Evolutionary conservation across 1,140 invertebrate species (phyloP), one percentile per base, ranked within the genome.

Genomic region (Phymastichus coffea): DNA sequence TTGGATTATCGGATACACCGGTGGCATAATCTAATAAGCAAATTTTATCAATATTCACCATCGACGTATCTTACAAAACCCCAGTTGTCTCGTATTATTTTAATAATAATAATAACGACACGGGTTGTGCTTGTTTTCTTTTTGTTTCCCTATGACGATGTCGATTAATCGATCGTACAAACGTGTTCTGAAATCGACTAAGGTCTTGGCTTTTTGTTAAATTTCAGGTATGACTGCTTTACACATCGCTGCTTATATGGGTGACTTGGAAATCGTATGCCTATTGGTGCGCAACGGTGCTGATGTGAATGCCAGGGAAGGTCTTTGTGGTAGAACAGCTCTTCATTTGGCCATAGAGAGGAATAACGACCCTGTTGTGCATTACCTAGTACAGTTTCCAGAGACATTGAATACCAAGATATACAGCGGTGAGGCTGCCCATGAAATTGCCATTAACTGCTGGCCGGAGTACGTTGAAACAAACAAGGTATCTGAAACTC

Each of bases 311-410:
- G 85, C 85, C 19, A 84, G 83, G 73, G 89, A 91, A 71, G 86
- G 87, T 2, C 87, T 87, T 72, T 81, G 82, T 68, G 91, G 92
- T 3, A 84, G 86, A 66, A 91, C 90, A 43, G 83, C 89, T 0
- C 80, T 94, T 17, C 91, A 93, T 75, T 86, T 88, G 68, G 88
- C 90, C 23, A 86, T 90, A 17, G 85, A 89, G 69, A 83, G 81
- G 10, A 40, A 40, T 8, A 62, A 52, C 33, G 30, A n/a, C n/a
- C n/a, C n/a, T n/a, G 20, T 61, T 1, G 59, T 55, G 3, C 19
- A 30, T 14, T 40, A 12, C 12, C 33, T 61, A 1, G 44, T n/a
- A n/a, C n/a, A n/a, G n/a, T n/a, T n/a, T n/a, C n/a, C n/a, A n/a
- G n/a, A n/a, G n/a, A n/a, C n/a, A n/a, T n/a, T n/a, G n/a, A n/a